Evolutionary conservation across 2,888 invertebrate species (phyloP).

Genomic region (Acanthosepion esculentum): DNA sequence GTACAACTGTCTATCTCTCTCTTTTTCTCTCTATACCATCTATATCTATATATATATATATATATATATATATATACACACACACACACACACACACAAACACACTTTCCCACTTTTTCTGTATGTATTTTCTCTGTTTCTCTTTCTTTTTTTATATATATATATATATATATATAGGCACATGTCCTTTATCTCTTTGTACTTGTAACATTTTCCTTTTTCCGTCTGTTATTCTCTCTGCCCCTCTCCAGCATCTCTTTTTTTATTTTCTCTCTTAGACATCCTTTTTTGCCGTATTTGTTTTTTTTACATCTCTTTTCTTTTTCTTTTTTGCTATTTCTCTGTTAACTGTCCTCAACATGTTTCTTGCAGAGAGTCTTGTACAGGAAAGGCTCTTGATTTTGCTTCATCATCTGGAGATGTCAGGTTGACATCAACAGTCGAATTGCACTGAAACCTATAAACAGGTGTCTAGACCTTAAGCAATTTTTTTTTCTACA

Average conservation of each 20-base stretch:
- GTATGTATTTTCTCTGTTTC: no score
- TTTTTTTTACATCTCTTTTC: background rate
- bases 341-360: background rate
- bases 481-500: background rate
- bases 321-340: background rate
- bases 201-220: background rate
- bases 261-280: background rate
- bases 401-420: background rate
- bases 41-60: no score
- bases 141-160: no score
- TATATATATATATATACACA: no score
- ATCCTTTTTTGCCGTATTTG: background rate
- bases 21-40: no score
- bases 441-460: background rate
- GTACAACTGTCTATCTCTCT: no score
- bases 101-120: no score
- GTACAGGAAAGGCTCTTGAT: background rate
- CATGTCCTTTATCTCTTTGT: background rate
- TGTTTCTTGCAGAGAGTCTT: background rate
- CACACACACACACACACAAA: no score
- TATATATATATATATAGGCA: no score
- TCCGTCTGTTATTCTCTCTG: background rate
- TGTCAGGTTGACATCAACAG: background rate
- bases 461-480: background rate
- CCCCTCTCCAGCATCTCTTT: background rate